Evolutionary conservation across 1,140 invertebrate genomes (phyloP).

Genomic region (Drosophila subpulchrella): DNA sequence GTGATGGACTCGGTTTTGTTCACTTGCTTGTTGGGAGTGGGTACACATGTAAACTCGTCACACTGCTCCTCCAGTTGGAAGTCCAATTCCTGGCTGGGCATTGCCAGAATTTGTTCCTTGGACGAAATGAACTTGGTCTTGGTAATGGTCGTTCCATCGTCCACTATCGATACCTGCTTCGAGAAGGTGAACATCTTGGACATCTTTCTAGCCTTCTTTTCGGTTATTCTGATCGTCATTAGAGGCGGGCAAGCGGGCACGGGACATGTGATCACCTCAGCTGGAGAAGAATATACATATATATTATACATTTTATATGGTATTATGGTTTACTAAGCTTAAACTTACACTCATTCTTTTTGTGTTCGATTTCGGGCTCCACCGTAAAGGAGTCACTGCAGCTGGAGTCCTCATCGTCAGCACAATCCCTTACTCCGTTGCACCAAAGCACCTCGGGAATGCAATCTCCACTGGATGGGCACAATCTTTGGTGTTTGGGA

Average conservation of each 20-base stretch:
- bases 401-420: conserved; percentile 90
- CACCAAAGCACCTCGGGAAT: conserved; percentile 90
- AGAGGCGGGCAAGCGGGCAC: conserved; percentile 86
- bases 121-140: conserved; percentile 75
- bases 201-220: conserved; percentile 78
- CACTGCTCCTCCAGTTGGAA: conserved; percentile 70
- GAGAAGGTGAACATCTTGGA: conserved; percentile 81
- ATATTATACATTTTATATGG: neutral
- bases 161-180: conserved; percentile 67
- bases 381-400: conserved; percentile 86
- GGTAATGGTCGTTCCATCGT: conserved; percentile 69
- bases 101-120: conserved; percentile 65
- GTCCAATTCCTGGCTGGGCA: conserved; percentile 60
- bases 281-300: conserved; percentile 10
- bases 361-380: conserved; percentile 40
- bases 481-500: conserved; percentile 87
- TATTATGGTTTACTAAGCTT: neutral
- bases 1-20: conserved; percentile 69
- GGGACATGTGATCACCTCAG: conserved; percentile 81
- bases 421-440: conserved; percentile 92
- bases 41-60: conserved; percentile 80
- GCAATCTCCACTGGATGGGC: conserved; percentile 91
- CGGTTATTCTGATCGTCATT: conserved; percentile 85
- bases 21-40: conserved; percentile 63
- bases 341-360: conserved; percentile 66